Evolutionary conservation across 2,797 vertebrate species (phyloP).

Genomic region (Pristis pectinata): DNA sequence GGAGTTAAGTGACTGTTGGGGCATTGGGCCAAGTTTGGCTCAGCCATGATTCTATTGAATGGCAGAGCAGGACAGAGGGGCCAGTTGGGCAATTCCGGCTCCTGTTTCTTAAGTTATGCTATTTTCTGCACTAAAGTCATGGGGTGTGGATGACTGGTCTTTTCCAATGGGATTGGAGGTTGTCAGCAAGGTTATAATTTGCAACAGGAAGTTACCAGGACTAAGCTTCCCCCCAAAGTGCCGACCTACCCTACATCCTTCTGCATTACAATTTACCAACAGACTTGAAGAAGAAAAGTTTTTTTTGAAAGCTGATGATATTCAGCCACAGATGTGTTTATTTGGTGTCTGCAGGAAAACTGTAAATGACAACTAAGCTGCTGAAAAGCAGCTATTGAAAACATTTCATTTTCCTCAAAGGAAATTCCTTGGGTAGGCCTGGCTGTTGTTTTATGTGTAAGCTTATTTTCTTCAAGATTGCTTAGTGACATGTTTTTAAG

Average conservation of each 20-base stretch:
- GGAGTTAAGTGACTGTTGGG: no score
- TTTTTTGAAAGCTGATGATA: background rate
- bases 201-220: no score
- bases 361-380: background rate
- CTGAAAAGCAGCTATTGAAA: background rate
- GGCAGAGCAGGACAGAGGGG: no score
- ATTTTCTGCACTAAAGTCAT: no score
- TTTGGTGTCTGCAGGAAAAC: background rate
- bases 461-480: background rate
- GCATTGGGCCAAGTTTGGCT: no score
- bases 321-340: background rate
- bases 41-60: no score
- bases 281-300: background rate
- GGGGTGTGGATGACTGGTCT: no score
- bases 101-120: no score
- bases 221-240: no score
- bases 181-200: no score
- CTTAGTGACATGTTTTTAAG: background rate
- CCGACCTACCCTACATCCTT: background rate
- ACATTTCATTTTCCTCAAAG: background rate
- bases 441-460: background rate
- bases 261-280: background rate
- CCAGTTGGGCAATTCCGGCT: no score
- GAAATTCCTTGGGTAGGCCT: background rate
- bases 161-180: no score